phyloP scores from a whole-genome alignment of 2,888 invertebrate genomes.

The Brenthis ino region DNA sequence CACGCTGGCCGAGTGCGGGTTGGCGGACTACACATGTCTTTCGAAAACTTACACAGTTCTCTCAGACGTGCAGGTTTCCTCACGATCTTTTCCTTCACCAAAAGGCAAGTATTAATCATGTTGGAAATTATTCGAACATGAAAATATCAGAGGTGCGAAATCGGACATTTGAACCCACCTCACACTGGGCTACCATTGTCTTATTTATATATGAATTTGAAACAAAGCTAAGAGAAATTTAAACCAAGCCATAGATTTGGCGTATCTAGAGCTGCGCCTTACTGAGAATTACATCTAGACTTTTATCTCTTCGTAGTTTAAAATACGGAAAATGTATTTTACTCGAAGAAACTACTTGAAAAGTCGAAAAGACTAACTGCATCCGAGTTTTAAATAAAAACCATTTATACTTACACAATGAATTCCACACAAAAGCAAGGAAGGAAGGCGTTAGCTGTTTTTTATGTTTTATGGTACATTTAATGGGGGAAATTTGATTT shows the following conservation, averaged over 20 bases:
- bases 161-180: no score
- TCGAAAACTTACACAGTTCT: no score
- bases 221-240: no score
- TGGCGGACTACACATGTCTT: no score
- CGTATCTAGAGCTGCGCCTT: background rate
- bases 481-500: background rate
- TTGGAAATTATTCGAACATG: no score
- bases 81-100: no score
- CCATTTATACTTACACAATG: conserved; percentile 7
- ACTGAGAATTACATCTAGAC: background rate
- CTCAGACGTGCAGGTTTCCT: no score
- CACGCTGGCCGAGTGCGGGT: no score
- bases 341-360: conserved; percentile 6
- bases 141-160: no score
- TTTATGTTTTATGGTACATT: conserved; percentile 1
- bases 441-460: conserved; percentile 4
- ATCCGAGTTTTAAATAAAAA: conserved; percentile 15
- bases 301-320: conserved; percentile 3
- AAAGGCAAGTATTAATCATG: no score
- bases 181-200: no score
- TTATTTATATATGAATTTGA: no score
- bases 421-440: conserved; percentile 2
- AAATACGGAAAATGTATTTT: conserved; percentile 6
- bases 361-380: conserved; percentile 8
- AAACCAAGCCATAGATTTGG: conserved; percentile 2